phyloP scores from a whole-genome alignment of 2,797 vertebrate species.

The Sitta carolinensis region DNA sequence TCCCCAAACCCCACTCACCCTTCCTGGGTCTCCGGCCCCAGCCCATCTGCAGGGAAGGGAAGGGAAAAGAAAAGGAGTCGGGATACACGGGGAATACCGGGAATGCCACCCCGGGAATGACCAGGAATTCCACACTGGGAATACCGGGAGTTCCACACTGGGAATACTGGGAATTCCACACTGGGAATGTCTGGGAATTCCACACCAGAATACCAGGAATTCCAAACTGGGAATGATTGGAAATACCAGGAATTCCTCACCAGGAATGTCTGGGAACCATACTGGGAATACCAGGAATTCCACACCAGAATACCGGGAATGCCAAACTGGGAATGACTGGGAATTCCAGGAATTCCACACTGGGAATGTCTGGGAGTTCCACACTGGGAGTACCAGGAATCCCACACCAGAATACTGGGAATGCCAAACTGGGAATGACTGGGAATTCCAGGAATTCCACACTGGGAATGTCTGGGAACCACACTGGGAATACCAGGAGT shows the following conservation, averaged over 20 bases:
- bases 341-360: neutral
- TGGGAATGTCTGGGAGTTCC: neutral
- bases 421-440: neutral
- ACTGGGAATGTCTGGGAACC: neutral
- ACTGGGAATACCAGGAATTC: neutral
- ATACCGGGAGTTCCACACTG: neutral
- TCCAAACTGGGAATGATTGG: neutral
- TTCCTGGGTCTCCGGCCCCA: neutral
- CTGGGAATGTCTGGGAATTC: no score
- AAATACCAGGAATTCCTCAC: neutral
- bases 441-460: neutral
- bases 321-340: neutral
- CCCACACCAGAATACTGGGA: no score
- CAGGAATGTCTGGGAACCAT: no score
- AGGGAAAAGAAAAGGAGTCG: accelerated
- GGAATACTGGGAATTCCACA: neutral
- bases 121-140: neutral
- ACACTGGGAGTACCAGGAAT: accelerated
- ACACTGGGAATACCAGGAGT: accelerated
- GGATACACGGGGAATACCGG: neutral
- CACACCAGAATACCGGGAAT: neutral
- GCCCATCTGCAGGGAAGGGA: neutral
- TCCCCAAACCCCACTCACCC: neutral
- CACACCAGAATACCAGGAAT: neutral
- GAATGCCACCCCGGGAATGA: neutral